Conservation (phyloP, 2,797 vertebrate genomes). For the Paratrypauchen microcephalus region DNA sequence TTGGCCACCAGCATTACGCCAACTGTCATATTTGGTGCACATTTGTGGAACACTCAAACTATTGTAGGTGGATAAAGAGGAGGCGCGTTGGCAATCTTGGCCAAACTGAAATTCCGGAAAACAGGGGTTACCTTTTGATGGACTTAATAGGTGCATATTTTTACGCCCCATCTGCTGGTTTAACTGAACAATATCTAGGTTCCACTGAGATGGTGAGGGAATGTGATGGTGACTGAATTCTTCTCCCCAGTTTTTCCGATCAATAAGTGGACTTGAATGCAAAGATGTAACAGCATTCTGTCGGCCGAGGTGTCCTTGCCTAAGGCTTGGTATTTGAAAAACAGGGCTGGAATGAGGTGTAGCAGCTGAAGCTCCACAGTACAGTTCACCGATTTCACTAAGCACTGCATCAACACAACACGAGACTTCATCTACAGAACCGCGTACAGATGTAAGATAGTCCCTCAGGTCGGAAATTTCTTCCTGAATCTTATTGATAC, state of each 20-base stretch:
- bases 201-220: constrained; percentile 40
- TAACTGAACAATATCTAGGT: constrained; percentile 20
- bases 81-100: constrained; percentile 67
- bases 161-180: constrained; percentile 30
- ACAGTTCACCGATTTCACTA: constrained; percentile 80
- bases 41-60: constrained; percentile 60
- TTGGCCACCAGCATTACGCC: constrained; percentile 63
- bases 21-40: constrained; percentile 36
- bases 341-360: constrained; percentile 49
- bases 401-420: constrained; percentile 82
- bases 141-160: constrained; percentile 19
- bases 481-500: constrained; percentile 84
- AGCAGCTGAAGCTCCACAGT: constrained; percentile 62
- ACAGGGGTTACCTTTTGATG: constrained; percentile 29
- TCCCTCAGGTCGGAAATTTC: constrained; percentile 80
- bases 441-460: constrained; percentile 80
- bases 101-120: constrained; percentile 44
- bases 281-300: constrained; percentile 60
- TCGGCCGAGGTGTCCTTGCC: constrained; percentile 64
- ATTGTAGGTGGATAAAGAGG: constrained; percentile 69
- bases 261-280: constrained; percentile 71
- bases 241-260: constrained; percentile 75
- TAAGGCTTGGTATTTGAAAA: constrained; percentile 41
- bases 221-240: constrained; percentile 60
- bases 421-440: constrained; percentile 82